Evolutionary conservation across 2,113 vertebrate species (phyloP).

Genomic region (Odocoileus hemionus): DNA sequence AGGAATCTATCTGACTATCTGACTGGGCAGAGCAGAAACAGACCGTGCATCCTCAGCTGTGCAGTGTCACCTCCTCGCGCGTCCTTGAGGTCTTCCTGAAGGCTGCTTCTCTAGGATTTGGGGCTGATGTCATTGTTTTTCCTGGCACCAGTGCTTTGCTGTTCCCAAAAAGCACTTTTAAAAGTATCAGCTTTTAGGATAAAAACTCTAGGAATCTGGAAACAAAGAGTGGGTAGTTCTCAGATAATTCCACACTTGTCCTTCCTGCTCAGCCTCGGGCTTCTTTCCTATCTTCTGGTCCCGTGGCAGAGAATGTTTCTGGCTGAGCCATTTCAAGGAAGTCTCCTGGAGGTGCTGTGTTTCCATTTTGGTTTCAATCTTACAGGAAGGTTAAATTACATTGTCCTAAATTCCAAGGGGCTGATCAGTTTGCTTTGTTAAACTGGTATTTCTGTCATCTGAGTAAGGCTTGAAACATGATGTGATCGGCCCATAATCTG

Average conservation of each 20-base stretch:
- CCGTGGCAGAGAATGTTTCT: background rate
- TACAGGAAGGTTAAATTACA: background rate
- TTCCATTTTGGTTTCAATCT: background rate
- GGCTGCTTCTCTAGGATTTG: background rate
- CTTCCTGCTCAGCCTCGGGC: background rate
- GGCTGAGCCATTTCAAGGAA: background rate
- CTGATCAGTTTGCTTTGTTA: background rate
- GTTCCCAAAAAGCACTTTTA: conserved; percentile 31
- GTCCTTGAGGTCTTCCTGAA: conserved; percentile 1
- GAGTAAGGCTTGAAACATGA: background rate
- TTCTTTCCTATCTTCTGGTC: background rate
- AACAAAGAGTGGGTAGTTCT: background rate
- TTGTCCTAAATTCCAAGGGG: background rate
- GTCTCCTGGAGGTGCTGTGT: background rate
- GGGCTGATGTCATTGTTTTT: conserved; percentile 39
- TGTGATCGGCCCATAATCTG: background rate
- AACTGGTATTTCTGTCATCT: background rate
- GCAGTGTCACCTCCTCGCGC: background rate
- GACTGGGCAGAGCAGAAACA: background rate
- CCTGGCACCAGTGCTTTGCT: background rate
- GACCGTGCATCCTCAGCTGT: background rate
- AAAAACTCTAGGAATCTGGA: conserved; percentile 35
- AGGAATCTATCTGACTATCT: background rate
- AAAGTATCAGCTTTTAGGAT: conserved; percentile 24
- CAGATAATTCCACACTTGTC: background rate